Evolutionary conservation across 2,797 vertebrate species (phyloP).

Genomic region (Brotogeris chrysoptera): DNA sequence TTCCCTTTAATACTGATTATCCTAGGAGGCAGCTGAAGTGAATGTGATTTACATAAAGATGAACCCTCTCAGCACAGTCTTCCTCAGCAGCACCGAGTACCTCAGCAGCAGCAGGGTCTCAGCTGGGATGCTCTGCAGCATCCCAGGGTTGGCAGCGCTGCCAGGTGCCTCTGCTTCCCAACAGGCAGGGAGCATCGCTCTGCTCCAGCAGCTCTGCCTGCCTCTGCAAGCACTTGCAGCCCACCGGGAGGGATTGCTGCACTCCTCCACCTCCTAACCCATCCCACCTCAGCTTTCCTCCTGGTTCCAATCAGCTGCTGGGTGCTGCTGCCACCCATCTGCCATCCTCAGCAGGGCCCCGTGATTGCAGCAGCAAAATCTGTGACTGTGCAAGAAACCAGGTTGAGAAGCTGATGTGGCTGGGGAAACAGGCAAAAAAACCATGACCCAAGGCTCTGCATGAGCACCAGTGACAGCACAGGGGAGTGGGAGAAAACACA

Average conservation of each 20-base stretch:
- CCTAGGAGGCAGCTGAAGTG: slow-evolving; percentile 57
- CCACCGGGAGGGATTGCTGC: fast-evolving
- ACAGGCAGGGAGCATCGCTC: background rate
- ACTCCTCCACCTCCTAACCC: background rate
- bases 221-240: background rate
- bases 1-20: slow-evolving; percentile 69
- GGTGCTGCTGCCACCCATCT: background rate
- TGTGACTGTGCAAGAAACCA: background rate
- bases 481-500: background rate
- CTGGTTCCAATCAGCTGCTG: background rate
- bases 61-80: background rate
- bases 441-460: background rate
- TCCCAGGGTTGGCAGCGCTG: background rate
- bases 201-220: background rate
- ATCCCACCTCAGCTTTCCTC: background rate
- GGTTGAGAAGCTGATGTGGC: background rate
- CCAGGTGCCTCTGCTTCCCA: background rate
- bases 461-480: background rate
- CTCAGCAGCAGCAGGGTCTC: background rate
- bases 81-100: background rate
- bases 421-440: background rate
- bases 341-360: background rate
- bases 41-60: slow-evolving; percentile 63
- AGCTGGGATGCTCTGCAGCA: background rate
- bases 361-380: background rate